Conservation (phyloP, 2,113 vertebrate species). For the Corythornis madagascariensis region DNA sequence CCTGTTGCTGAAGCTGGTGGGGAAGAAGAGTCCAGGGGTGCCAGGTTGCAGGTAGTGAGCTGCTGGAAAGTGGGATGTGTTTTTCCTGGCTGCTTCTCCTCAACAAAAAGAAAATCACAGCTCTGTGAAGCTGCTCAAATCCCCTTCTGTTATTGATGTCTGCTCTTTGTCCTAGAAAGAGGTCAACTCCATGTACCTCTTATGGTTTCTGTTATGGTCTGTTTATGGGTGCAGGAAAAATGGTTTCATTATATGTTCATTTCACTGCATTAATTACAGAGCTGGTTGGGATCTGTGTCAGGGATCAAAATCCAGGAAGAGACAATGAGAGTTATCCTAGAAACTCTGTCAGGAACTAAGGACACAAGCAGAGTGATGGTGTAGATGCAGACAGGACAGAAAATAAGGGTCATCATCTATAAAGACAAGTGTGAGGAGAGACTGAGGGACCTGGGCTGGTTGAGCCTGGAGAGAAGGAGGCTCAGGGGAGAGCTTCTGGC, state of each 20-base stretch:
- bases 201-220: neutral
- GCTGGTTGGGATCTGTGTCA: neutral
- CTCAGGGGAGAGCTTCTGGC: neutral
- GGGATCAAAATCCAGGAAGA: neutral
- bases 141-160: neutral
- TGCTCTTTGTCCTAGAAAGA: neutral
- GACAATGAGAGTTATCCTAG: neutral
- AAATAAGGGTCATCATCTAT: neutral
- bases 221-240: neutral
- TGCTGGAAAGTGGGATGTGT: neutral
- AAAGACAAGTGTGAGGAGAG: neutral
- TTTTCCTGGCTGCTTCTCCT: neutral
- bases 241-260: neutral
- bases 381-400: neutral
- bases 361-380: neutral
- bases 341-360: neutral
- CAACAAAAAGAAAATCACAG: neutral
- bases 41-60: neutral
- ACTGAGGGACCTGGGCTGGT: neutral
- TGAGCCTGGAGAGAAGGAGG: neutral
- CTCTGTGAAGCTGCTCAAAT: neutral
- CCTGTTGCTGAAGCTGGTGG: neutral
- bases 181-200: neutral
- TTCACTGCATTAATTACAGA: neutral
- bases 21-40: neutral